A percentile compares a stretch with the other conserved stretches of the same genome.
These are phyloP conservation scores for Zaprionus ghesquierei DNA, from an alignment of 1,140 invertebrate genomes.

Conservation along the genomic window DNA sequence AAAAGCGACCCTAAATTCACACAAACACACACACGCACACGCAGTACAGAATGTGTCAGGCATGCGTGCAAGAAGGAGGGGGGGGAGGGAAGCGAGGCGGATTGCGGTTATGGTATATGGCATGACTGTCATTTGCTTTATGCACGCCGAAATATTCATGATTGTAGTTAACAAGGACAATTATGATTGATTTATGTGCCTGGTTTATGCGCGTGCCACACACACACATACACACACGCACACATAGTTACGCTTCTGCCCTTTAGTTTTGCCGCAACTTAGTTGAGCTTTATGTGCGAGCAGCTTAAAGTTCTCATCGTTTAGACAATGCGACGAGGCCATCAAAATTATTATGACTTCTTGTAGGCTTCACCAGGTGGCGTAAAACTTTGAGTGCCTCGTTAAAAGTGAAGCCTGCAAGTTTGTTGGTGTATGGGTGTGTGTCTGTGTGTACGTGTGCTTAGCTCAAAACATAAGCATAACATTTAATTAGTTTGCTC, in stretches of 20 bases:
- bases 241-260: neutral
- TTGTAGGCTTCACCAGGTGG: conserved; percentile 25
- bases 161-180: conserved; percentile 80
- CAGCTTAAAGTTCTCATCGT: conserved; percentile 31
- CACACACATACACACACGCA: neutral
- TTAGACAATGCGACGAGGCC: conserved; percentile 25
- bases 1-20: conserved; percentile 41
- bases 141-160: conserved; percentile 74
- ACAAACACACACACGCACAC: conserved; percentile 8
- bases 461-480: conserved; percentile 46
- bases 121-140: conserved; percentile 79
- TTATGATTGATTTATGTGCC: conserved; percentile 75
- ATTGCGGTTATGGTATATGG: conserved; percentile 49
- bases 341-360: conserved; percentile 53
- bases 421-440: conserved; percentile 22
- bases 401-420: conserved; percentile 57
- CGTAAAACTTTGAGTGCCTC: conserved; percentile 61
- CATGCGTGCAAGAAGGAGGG: neutral
- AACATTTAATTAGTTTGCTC: conserved; percentile 76
- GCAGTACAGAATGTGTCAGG: conserved; percentile 38
- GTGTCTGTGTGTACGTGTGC: neutral
- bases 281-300: conserved; percentile 62
- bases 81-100: neutral
- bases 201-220: conserved; percentile 25
- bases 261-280: conserved; percentile 37